Evolutionary conservation across 2,888 invertebrate species (phyloP), one percentile per base, ranked within the genome.

Genomic region (Eupithecia dodoneata): DNA sequence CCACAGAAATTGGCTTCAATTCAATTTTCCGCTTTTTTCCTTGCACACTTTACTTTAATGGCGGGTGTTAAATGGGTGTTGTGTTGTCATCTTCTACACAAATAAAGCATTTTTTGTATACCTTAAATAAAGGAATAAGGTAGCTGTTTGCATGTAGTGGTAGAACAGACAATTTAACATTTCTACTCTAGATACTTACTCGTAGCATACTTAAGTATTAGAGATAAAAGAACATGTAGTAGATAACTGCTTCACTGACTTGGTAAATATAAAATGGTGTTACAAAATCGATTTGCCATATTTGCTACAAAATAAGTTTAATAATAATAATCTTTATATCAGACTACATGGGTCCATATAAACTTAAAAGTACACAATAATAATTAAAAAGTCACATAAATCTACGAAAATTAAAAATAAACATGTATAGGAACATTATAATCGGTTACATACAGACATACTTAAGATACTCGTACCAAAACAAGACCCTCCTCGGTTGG

Each of bases 1-100:
- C 86, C 79, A 82, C 90, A 91, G 88, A 89, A 89, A 91, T 91
- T 90, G 88, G 87, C 87, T 88, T 85, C 82, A 87, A 83, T 89
- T 88, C 85, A 86, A 85, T 84, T 85, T 83, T 79, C 69, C 76
- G 73, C 49, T 83, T 84, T 85, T 85, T 87, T 88, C 84, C 83
- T 81, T 78, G 66, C 76, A 75, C 76, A 81, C 81, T 78, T 76
- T 74, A 72, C 75, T 82, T 86, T 85, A 83, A 84, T 85, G 87
- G 82, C 81, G 79, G 83, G 80, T 83, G 84, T 82, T 86, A 84
- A 85, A 85, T 85, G 82, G 79, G 79, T 82, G 82, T 86, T 76
- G 86, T 83, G 82, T 85, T 76, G 86, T 83, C 82, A 81, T 80
- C 79, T 83, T 81, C 82, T 85, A 81, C 82, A 83, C 77, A 75